Percentiles rank a stretch among this genome's conserved stretches.
These are phyloP conservation scores for Cheilosia impressa DNA, from an alignment of 2,888 invertebrate genomes.

Conservation along the genomic window DNA sequence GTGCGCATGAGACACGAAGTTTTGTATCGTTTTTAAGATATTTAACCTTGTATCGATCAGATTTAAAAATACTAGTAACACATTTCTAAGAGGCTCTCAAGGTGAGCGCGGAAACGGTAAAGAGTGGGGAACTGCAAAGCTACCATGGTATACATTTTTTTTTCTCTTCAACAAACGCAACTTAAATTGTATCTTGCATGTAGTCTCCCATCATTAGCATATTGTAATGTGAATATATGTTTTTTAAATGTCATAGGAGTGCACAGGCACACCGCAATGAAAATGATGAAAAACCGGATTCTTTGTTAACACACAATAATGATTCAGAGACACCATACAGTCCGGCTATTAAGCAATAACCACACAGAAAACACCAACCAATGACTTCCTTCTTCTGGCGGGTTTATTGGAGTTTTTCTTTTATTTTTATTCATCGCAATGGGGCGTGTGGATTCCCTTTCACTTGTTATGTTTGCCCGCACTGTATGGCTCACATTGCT, in stretches of 20 bases:
- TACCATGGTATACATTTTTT: constrained; percentile 38
- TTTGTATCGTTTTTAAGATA: constrained; percentile 7
- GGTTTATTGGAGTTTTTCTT: background rate
- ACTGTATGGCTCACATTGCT: constrained; percentile 7
- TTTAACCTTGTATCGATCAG: constrained; percentile 63
- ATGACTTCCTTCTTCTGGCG: constrained; percentile 49
- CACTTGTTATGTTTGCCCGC: constrained; percentile 50
- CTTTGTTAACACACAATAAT: constrained; percentile 30
- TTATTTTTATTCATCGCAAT: background rate
- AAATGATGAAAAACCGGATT: constrained; percentile 70
- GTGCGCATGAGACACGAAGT: constrained; percentile 18
- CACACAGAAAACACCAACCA: constrained; percentile 25
- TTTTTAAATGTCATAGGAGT: constrained; percentile 63
- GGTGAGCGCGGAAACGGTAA: constrained; percentile 41
- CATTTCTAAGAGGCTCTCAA: constrained; percentile 60
- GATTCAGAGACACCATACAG: constrained; percentile 29
- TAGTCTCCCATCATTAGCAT: constrained; percentile 55
- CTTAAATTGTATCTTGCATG: constrained; percentile 17
- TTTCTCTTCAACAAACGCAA: constrained; percentile 25
- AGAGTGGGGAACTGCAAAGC: background rate
- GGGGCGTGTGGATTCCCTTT: constrained; percentile 48
- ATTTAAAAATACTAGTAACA: constrained; percentile 53
- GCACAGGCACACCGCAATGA: background rate
- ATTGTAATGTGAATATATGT: constrained; percentile 36
- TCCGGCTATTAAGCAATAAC: constrained; percentile 61